Base-by-base conservation (phyloP, 2,888 invertebrate genomes). In the Eupithecia subumbrata region DNA sequence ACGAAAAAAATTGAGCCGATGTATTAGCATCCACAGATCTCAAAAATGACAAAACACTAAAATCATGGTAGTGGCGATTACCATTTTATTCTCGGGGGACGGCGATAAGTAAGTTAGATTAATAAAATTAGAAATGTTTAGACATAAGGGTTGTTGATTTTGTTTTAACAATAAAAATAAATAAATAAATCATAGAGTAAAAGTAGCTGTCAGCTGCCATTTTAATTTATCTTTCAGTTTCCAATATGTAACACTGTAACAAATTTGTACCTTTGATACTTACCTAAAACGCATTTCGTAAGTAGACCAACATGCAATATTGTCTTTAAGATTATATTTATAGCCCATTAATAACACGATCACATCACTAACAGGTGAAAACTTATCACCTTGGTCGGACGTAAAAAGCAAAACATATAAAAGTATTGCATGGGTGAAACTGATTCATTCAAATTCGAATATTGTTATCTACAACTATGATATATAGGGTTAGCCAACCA, bases 351-450 rank as follows among this genome's bases (percentile, higher is more conserved):
- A 18, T 25, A 14, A 16, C 43, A 16, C 68, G 68, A 43, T 43
- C 25, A 68, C 16, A 68, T 43, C 30, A 60, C 37, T 16, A 69
- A n/a, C 71, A 70, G 60, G 43, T 71, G 43, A 68, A 68, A 69
- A 69, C 16, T 5, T 25, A 68, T 43, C 43, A 45, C 43, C 68
- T 68, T 68, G 68, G 40, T 40, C 22, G 22, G 25, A 25, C 25
- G 4, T 63, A 34, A 64, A 63, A 64, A 64, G 18, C 34, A 40
- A 67, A 18, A 9, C 11, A 64, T 67, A 67, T 67, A 67, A 43
- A 68, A 45, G 68, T 68, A 43, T 68, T 43, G n/a, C 8, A 43
- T 16, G 12, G 25, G 25, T 12, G 25, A 18, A 40, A 18, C 12
- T 12, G 18, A 40, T 34, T 18, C 64, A 64, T 34, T 64, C 64